Base-by-base conservation (phyloP, 37 sponge, comb jelly and placozoan species). In the Agelas oroides region DNA sequence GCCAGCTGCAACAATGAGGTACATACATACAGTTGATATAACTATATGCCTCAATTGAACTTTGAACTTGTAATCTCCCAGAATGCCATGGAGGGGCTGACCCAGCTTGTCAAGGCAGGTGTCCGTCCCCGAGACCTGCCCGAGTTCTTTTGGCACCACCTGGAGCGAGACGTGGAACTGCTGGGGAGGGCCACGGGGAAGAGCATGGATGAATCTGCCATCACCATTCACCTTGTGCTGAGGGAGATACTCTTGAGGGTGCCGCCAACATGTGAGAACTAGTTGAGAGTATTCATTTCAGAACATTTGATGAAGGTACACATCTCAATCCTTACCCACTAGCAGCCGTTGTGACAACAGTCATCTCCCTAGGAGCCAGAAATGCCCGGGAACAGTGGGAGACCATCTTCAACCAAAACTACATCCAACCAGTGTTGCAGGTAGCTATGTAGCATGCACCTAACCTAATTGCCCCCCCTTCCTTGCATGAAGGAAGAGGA, bases 71-170 rank as follows among this genome's bases (percentile, higher is more conserved):
- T 46, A 46, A 46, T 46, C 8, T 46, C 46, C 57, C 15, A 75
- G 54, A 33, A 37, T 53, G 70, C 72, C 35, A 69, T 59, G 18
- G 64, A n/a, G 28, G 79, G 54, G 37, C 60, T 89, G 12, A 24
- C 75, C 0, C 33, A 76, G 30, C 54, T 84, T 38, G 81, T 84
- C 39, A 73, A 78, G 35, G 63, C 73, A n/a, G 56, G 28, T 28
- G 30, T 63, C 23, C 39, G 3, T 31, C 76, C 59, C 17, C 34
- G 81, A 0, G 63, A 74, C 2, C 75, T 87, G 2, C 76, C 88
- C 13, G 76, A 75, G 76, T 94, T 90, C 81, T 90, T 94, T 81
- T 90, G 88, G 87, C 34, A 31, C 23, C 94, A 94, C 61, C 79
- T 94, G 34, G 82, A 84, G 53, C 71, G 62, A 41, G 94, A 94